Evolutionary conservation across 2,888 invertebrate species (phyloP), one percentile per base, ranked within the genome.

Genomic region (Habrosyne pyritoides): DNA sequence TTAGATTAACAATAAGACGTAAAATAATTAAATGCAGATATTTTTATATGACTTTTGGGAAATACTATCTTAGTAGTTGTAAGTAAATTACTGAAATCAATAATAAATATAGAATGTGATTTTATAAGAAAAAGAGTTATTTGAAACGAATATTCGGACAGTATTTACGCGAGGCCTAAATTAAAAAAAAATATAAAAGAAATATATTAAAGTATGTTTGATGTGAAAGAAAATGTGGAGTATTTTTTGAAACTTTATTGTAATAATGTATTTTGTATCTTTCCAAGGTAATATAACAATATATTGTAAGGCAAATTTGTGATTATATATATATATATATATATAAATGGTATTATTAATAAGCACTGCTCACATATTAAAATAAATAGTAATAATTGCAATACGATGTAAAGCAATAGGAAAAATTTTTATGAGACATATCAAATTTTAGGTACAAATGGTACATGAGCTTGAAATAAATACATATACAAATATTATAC

Each of bases 91-190:
- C 46, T 69, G 71, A 57, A 66, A 75, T 79, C 60, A 79, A 88
- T 85, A 88, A 89, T 89, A 89, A 86, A 33, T 66, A 67, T 76
- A 76, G 67, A 64, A 79, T 84, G 86, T 87, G 84, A 87, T 85
- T 80, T 76, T 56, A 55, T 66, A 60, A 60, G 55, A 54, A 65
- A 53, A 57, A 57, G 53, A 54, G 60, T 56, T 56, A 52, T 53
- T 52, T 54, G 33, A 42, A 68, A 50, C 50, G 21, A 60, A 65
- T 62, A 69, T 64, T 61, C 59, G 54, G 57, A 54, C 60, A 67
- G 62, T 66, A 65, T 64, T 60, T 53, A 67, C 52, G 60, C 50
- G 66, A 67, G 69, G 71, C 69, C 70, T 79, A 75, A 73, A 73
- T 61, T 55, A 58, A 67, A 64, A 66, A 65, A 24, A 68, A n/a